Conservation (phyloP, 2,888 invertebrate species). For the Labia minor region DNA sequence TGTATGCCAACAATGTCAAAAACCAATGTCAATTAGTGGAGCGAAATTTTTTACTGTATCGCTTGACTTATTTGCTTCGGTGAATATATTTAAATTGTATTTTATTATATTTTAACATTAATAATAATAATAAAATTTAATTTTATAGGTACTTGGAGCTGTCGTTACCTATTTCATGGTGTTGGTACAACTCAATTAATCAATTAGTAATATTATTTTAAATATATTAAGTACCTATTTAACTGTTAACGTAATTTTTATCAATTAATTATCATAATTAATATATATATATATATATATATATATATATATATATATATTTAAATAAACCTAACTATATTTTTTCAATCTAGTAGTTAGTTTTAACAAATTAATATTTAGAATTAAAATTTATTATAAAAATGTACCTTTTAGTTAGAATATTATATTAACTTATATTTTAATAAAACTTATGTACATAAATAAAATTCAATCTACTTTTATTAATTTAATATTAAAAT, state of each 20-base stretch:
- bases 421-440: constrained; percentile 1
- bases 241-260: constrained; percentile 20
- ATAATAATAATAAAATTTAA: constrained; percentile 18
- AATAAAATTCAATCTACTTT: no score
- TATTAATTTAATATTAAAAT: no score
- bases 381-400: constrained; percentile 28
- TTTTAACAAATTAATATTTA: constrained; percentile 35
- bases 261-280: constrained; percentile 18
- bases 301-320: constrained; percentile 24
- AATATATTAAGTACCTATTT: constrained; percentile 19
- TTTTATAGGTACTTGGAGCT: constrained; percentile 65
- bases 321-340: constrained; percentile 25
- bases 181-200: constrained; percentile 72
- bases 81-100: constrained; percentile 38
- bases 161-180: constrained; percentile 88
- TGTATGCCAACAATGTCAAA: constrained; percentile 82
- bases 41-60: constrained; percentile 85
- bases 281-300: constrained; percentile 20
- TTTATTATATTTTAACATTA: neutral
- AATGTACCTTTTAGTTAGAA: neutral
- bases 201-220: constrained; percentile 18
- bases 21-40: constrained; percentile 78
- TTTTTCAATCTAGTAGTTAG: constrained; percentile 30
- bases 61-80: constrained; percentile 76
- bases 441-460: neutral